These are phyloP conservation scores for Microhierax caerulescens DNA, from an alignment of 2,797 vertebrate genomes.

Conservation along the genomic window DNA sequence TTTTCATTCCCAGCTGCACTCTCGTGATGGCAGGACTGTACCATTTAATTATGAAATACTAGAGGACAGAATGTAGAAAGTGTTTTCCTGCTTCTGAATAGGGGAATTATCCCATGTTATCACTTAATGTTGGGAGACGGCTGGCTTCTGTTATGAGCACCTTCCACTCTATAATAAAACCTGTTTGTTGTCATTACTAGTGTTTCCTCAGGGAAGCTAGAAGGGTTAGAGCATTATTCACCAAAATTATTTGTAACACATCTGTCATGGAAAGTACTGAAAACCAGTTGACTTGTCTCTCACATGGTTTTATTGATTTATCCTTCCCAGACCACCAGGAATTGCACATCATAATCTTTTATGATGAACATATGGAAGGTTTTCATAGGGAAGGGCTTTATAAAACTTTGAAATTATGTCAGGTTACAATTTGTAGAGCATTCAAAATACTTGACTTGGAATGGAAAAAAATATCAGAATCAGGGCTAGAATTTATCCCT, in stretches of 20 bases:
- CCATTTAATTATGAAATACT: background rate
- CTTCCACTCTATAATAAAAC: background rate
- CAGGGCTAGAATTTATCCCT: background rate
- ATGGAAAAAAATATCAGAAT: background rate
- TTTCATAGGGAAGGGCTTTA: background rate
- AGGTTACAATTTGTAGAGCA: background rate
- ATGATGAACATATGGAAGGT: background rate
- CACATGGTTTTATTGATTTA: background rate
- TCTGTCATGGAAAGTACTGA: background rate
- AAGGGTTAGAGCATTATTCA: background rate
- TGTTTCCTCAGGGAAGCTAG: background rate
- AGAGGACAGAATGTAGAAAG: background rate
- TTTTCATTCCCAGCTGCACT: background rate
- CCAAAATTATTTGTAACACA: background rate
- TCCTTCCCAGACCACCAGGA: background rate
- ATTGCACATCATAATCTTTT: background rate
- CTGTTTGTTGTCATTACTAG: background rate
- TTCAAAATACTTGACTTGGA: background rate
- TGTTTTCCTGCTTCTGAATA: background rate
- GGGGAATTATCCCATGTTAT: background rate
- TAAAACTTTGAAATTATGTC: background rate
- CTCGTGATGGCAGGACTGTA: background rate
- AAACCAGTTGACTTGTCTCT: rapidly evolving
- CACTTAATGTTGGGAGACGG: background rate
- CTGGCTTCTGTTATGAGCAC: background rate